Evolutionary conservation across 92 coral and sea anemone genomes (phyloP).

Genomic region (Isaurus tuberculatus): DNA sequence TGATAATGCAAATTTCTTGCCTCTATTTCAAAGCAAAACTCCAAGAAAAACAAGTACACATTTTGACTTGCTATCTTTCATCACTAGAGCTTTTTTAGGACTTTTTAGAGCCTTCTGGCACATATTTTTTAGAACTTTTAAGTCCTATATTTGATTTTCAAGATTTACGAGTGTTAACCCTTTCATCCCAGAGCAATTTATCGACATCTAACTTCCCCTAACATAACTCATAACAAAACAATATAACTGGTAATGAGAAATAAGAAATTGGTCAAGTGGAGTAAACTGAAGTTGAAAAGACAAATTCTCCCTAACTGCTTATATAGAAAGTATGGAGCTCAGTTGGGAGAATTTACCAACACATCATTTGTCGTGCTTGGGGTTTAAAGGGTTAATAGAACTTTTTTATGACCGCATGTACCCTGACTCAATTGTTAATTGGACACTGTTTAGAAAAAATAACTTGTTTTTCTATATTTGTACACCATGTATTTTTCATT

Average conservation of each 20-base stretch:
- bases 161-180: background rate
- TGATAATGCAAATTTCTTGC: conserved; percentile 2
- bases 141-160: conserved; percentile 1
- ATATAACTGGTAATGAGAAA: too few species aligned
- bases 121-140: background rate
- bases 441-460: conserved; percentile 7
- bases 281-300: too few species aligned
- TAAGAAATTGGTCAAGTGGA: too few species aligned
- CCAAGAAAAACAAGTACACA: conserved; percentile 1
- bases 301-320: too few species aligned
- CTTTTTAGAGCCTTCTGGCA: background rate
- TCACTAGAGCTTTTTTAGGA: conserved; percentile 1
- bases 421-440: conserved; percentile 13
- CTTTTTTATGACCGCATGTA: background rate
- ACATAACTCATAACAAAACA: too few species aligned
- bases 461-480: background rate
- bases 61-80: background rate
- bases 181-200: too few species aligned
- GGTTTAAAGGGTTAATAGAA: too few species aligned
- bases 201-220: too few species aligned
- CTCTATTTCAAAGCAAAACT: conserved; percentile 2
- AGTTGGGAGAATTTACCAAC: too few species aligned
- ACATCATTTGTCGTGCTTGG: too few species aligned
- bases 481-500: conserved; percentile 2
- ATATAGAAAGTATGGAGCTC: too few species aligned